Evolutionary conservation across 2,888 invertebrate genomes (phyloP), one percentile per base, ranked within the genome.

Genomic region (Hylaea fasciaria): DNA sequence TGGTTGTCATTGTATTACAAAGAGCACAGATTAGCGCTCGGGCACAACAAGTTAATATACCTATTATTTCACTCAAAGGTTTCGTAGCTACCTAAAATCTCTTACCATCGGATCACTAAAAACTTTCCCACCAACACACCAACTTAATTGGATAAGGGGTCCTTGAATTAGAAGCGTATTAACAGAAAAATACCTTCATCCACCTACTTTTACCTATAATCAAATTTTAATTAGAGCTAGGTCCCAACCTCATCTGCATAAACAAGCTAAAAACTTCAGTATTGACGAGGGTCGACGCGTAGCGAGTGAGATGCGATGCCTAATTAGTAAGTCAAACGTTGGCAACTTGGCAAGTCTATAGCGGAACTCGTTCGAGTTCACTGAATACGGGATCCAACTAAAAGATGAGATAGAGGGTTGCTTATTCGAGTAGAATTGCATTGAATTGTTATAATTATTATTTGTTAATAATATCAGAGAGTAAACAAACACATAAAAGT

Each of bases 251-350:
- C 39, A 62, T 55, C 32, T 53, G 45, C 57, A 60, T 58, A 57
- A 58, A 49, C 56, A 55, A 61, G 37, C 51, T 51, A 47, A 55
- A 51, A 37, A 58, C 62, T 55, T 57, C 52, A 51, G 50, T 54
- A 54, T 41, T 63, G 66, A 63, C 43, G 53, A 63, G 61, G 66
- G 66, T 66, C 53, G 60, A 56, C 55, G 56, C 37, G 32, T 37
- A 60, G 17, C 16, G 29, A 62, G 51, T 61, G 51, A 56, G 49
- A 52, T 62, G 49, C 39, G 45, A 54, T 71, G 68, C 66, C 59
- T 74, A 73, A 78, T 80, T 76, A 78, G 61, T 63, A 71, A 76
- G 68, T 69, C 71, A 74, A 76, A 73, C 70, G 49, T 55, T 22
- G 57, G 35, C 54, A 41, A n/a, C n/a, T n/a, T n/a, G n/a, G n/a